A percentile compares a stretch with the other conserved stretches of the same genome.
Evolutionary conservation across 2,113 vertebrate genomes (phyloP).

Genomic region (Proterorhinus semilunaris): DNA sequence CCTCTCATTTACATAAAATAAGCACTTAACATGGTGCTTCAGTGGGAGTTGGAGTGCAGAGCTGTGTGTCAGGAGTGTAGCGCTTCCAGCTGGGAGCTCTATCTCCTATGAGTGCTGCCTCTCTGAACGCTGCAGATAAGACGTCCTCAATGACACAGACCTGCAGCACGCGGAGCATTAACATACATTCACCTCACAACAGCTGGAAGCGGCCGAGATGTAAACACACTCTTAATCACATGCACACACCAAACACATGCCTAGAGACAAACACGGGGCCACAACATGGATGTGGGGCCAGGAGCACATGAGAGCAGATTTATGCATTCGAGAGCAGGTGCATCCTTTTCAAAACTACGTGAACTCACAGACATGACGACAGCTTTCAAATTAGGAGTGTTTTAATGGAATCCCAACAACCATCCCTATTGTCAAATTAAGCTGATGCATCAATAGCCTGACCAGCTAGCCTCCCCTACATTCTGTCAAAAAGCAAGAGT

Average conservation of each 20-base stretch:
- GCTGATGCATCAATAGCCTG: too few relatives aligned
- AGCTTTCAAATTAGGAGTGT: too few relatives aligned
- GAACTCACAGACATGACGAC: too few relatives aligned
- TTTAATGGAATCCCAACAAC: too few relatives aligned
- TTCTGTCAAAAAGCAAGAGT: too few relatives aligned
- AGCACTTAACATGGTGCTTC: slow-evolving; percentile 6
- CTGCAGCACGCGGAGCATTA: slow-evolving; percentile 38
- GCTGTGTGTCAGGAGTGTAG: slow-evolving; percentile 63
- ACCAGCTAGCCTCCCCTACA: too few relatives aligned
- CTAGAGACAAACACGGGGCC: background rate
- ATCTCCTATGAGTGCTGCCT: slow-evolving; percentile 59
- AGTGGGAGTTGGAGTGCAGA: slow-evolving; percentile 41
- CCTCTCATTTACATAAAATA: slow-evolving; percentile 18
- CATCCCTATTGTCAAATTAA: background rate
- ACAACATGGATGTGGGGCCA: background rate
- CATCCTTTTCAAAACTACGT: too few relatives aligned
- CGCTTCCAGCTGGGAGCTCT: slow-evolving; percentile 57
- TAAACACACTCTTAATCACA: slow-evolving; percentile 24
- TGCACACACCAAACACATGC: slow-evolving; percentile 9
- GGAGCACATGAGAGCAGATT: background rate
- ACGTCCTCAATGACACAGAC: slow-evolving; percentile 51
- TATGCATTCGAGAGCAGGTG: too few relatives aligned
- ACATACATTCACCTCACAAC: slow-evolving; percentile 26
- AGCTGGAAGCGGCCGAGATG: slow-evolving; percentile 27
- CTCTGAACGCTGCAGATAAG: slow-evolving; percentile 72